Conservation (phyloP, 1,140 invertebrate species). For the Chionoecetes opilio region DNA sequence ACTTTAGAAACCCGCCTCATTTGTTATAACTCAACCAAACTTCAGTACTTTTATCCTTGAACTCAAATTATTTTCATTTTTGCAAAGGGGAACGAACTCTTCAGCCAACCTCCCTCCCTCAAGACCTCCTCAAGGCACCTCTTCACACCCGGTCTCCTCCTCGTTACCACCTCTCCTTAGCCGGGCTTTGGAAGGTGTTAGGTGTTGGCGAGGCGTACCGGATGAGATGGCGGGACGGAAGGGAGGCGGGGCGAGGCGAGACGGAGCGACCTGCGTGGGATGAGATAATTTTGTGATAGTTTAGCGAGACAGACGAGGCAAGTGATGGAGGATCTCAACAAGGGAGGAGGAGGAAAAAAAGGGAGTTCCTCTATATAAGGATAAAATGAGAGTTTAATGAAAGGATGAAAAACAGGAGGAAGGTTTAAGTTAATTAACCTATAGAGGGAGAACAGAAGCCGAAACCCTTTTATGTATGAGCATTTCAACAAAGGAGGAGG, state of each 20-base stretch:
- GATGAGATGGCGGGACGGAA: background rate
- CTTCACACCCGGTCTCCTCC: background rate
- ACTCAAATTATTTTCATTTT: too few relatives aligned
- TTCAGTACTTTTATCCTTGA: too few relatives aligned
- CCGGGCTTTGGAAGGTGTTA: background rate
- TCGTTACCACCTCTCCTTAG: conserved; percentile 8
- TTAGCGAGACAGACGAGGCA: background rate
- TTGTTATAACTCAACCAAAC: too few relatives aligned
- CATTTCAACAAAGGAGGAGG: background rate
- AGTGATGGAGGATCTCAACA: background rate
- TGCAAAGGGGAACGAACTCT: too few relatives aligned
- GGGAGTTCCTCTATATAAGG: background rate
- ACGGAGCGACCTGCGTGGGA: background rate
- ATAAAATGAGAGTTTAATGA: background rate
- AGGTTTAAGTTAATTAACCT: background rate
- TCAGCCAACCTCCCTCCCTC: too few relatives aligned
- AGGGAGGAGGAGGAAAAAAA: background rate
- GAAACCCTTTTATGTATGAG: background rate
- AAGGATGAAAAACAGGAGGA: background rate
- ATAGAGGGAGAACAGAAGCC: background rate
- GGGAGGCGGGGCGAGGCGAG: background rate
- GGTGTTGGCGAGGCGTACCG: background rate
- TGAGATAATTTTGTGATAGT: background rate
- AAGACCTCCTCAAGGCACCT: too few relatives aligned
- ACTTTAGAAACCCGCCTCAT: background rate